A percentile compares a stretch with the other conserved stretches of the same genome.
These are phyloP conservation scores for Anneissia japonica DNA, from an alignment of 35 echinoderm and acorn worm genomes.

Conservation along the genomic window DNA sequence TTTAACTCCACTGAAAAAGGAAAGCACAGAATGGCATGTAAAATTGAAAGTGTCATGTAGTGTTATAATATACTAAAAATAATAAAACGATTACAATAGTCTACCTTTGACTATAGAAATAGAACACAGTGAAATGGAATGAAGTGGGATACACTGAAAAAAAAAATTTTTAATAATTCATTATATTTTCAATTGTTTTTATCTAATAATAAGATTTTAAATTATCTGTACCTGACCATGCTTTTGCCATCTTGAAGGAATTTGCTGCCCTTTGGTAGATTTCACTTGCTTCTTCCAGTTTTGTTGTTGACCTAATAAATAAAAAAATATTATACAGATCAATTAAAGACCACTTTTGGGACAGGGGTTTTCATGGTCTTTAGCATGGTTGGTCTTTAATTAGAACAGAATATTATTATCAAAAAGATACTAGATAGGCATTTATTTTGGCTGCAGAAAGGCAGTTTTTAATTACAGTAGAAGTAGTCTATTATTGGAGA, in stretches of 20 bases:
- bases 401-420: too few species aligned
- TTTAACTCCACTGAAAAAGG: too few species aligned
- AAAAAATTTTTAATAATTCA: background rate
- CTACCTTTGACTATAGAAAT: background rate
- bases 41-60: background rate
- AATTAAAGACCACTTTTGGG: too few species aligned
- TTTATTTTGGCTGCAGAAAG: too few species aligned
- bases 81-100: background rate
- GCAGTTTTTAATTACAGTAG: too few species aligned
- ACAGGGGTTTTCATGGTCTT: too few species aligned
- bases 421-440: too few species aligned
- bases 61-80: background rate
- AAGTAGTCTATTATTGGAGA: too few species aligned
- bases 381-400: too few species aligned
- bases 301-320: slow-evolving; percentile 8
- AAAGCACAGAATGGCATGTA: too few species aligned
- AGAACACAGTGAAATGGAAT: background rate
- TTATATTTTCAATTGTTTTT: too few species aligned
- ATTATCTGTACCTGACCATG: slow-evolving; percentile 93
- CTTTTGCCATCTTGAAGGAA: slow-evolving; percentile 97
- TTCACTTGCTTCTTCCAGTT: slow-evolving; percentile 91
- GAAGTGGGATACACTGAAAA: background rate
- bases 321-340: background rate
- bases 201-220: too few species aligned
- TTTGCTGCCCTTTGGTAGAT: slow-evolving; percentile 85